Evolutionary conservation across 1,140 invertebrate genomes (phyloP), one percentile per base, ranked within the genome.

Genomic region (Anastrepha ludens): DNA sequence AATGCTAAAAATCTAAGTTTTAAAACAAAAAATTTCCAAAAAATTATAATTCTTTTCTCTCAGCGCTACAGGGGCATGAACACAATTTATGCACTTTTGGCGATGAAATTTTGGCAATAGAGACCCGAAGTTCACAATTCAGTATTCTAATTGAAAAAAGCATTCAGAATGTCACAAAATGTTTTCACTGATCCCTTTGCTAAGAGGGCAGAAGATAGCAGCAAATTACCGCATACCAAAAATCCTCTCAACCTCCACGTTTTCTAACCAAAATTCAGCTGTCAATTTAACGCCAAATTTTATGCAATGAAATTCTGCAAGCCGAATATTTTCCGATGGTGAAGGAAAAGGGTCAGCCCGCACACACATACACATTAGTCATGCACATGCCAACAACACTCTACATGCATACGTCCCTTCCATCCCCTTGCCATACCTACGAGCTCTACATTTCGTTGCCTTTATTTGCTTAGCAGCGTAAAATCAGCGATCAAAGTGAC

Each of bases 401-500:
- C 44, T 39, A 0, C 3, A 13, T 13, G 74, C 44, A 2, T 29
- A 13, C 15, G 41, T 44, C 41, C 17, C 5, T 67, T 13, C n/a
- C 74, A 81, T 17, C 47, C 1, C 50, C 20, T 55, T 13, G 7
- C 6, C 60, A 55, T 11, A 5, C 60, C 8, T 4, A 62, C 17
- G 15, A 62, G 47, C 8, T 81, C 47, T 29, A 41, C 74, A 81
- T 81, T 81, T 20, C 20, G 7, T 55, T 81, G 74, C 74, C 4
- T 55, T 81, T 55, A 81, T 81, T 81, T 81, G 44, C 47, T 55
- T n/a, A 55, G 55, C n/a, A 81, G n/a, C 47, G 17, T 81, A 81
- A 55, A 81, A 81, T 81, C 74, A 81, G 47, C 74, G 74, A 81
- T 81, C 74, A 81, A 81, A 81, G 74, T 81, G 74, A 81, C 74